A percentile compares a stretch with the other conserved stretches of the same genome.
These are phyloP conservation scores for Polyploca ridens DNA, from an alignment of 2,888 invertebrate genomes.

Conservation along the genomic window DNA sequence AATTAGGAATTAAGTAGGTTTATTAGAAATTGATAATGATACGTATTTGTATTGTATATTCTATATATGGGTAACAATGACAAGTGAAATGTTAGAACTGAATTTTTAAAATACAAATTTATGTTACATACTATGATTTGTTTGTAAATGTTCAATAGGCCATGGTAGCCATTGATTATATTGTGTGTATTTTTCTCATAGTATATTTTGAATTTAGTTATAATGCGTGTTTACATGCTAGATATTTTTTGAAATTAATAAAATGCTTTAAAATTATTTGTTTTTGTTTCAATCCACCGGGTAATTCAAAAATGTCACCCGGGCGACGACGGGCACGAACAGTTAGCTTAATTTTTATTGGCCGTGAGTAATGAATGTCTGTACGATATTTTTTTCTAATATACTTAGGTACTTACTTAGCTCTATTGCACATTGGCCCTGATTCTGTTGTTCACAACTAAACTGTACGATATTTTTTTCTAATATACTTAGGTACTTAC, in stretches of 20 bases:
- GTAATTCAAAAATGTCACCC: no score
- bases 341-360: no score
- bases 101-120: slow-evolving; percentile 46
- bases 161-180: slow-evolving; percentile 50
- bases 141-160: slow-evolving; percentile 24
- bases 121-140: slow-evolving; percentile 22
- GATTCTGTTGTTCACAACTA: no score
- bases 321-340: no score
- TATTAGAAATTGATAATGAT: slow-evolving; percentile 59
- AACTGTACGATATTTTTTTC: no score
- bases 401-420: no score
- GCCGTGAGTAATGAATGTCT: no score
- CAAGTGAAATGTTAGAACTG: slow-evolving; percentile 65
- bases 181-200: slow-evolving; percentile 77
- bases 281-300: neutral
- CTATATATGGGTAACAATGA: slow-evolving; percentile 58
- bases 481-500: no score
- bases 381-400: no score
- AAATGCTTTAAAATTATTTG: slow-evolving; percentile 71
- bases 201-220: slow-evolving; percentile 74
- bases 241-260: slow-evolving; percentile 82
- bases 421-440: no score
- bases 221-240: slow-evolving; percentile 79
- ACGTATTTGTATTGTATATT: slow-evolving; percentile 68
- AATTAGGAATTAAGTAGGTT: slow-evolving; percentile 69